Evolutionary conservation across 2,113 vertebrate species (phyloP).

Genomic region (Jaculus jaculus): DNA sequence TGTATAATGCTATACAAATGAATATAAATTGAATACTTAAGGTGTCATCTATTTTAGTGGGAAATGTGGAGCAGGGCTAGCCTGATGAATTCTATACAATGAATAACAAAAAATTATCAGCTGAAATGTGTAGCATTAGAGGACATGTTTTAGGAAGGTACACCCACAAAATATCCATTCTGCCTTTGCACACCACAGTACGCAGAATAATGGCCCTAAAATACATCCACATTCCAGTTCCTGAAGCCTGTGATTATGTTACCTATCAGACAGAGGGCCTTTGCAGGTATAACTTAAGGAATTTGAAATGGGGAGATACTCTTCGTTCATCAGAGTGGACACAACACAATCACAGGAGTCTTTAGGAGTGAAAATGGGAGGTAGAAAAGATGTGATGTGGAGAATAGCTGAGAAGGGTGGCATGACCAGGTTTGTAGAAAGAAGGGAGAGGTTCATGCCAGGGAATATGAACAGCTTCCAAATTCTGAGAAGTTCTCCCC

Average conservation of each 20-base stretch:
- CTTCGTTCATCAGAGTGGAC: neutral
- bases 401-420: neutral
- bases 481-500: neutral
- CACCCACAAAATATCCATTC: neutral
- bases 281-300: neutral
- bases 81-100: neutral
- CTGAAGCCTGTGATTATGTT: neutral
- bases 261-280: neutral
- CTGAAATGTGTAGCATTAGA: neutral
- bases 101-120: slow-evolving; percentile 19
- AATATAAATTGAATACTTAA: slow-evolving; percentile 39
- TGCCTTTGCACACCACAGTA: neutral
- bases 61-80: neutral
- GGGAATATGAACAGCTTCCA: neutral
- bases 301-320: neutral
- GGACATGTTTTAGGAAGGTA: neutral
- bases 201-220: neutral
- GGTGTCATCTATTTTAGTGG: neutral
- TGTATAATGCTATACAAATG: neutral
- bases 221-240: neutral
- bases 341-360: neutral
- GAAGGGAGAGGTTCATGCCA: neutral
- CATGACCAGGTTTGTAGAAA: neutral
- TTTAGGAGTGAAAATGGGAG: neutral
- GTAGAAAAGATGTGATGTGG: neutral